Evolutionary conservation across 2,888 invertebrate species (phyloP).

Genomic region (Pecten maximus): DNA sequence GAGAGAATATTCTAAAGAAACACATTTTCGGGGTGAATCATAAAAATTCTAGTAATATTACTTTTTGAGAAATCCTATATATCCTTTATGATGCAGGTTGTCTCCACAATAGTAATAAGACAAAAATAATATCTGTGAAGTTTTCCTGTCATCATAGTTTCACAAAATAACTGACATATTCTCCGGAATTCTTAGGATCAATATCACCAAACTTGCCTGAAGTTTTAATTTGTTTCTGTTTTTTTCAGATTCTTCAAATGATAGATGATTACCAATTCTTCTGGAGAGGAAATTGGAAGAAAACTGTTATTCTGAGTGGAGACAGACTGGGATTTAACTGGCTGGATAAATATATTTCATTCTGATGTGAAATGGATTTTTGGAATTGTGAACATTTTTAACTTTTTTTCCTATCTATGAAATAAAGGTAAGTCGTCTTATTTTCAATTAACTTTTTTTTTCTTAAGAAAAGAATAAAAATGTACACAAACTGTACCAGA

Average conservation of each 20-base stretch:
- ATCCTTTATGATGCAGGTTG: too few relatives aligned
- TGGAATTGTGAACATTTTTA: background rate
- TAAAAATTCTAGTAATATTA: too few relatives aligned
- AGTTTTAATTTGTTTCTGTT: background rate
- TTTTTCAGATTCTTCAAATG: constrained; percentile 4
- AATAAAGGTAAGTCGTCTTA: background rate
- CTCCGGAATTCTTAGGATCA: background rate
- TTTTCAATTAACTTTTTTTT: background rate
- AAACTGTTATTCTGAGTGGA: background rate
- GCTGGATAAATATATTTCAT: background rate
- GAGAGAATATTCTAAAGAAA: too few relatives aligned
- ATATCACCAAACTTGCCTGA: background rate
- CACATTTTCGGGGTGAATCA: too few relatives aligned
- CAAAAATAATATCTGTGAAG: background rate
- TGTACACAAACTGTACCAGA: too few relatives aligned
- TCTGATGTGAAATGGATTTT: constrained; percentile 20
- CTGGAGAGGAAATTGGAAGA: background rate
- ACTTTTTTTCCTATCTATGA: background rate
- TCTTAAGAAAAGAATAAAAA: background rate
- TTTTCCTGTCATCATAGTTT: background rate
- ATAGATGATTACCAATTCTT: background rate
- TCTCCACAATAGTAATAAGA: too few relatives aligned
- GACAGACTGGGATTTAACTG: background rate
- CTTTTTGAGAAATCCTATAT: too few relatives aligned
- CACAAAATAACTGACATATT: background rate